Conservation (phyloP, 1,140 invertebrate species). For the Drosophila ficusphila region DNA sequence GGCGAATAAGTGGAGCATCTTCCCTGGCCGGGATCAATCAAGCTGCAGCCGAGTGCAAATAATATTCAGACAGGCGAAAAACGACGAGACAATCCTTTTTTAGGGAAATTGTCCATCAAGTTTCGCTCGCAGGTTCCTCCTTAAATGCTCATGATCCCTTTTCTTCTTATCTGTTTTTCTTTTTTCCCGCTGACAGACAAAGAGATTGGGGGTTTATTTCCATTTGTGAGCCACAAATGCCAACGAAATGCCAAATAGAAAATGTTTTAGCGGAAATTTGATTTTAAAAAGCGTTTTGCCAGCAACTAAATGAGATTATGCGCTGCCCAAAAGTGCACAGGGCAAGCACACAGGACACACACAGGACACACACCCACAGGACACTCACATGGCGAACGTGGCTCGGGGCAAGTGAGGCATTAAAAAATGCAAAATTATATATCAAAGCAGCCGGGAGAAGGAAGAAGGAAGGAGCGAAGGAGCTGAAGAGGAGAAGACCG, state of each 20-base stretch:
- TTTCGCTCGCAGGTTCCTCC: neutral
- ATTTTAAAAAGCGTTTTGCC: slow-evolving; percentile 83
- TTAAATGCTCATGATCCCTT: neutral
- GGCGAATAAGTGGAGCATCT: slow-evolving; percentile 7
- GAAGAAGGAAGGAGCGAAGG: slow-evolving; percentile 19
- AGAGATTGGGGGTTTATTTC: slow-evolving; percentile 19
- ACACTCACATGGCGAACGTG: slow-evolving; percentile 46
- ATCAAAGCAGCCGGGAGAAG: slow-evolving; percentile 68
- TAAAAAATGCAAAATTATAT: slow-evolving; percentile 83
- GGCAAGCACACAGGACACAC: slow-evolving; percentile 41
- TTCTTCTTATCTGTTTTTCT: neutral
- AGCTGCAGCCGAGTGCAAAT: slow-evolving; percentile 52
- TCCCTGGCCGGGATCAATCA: slow-evolving; percentile 56
- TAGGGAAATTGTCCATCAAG: slow-evolving; percentile 37
- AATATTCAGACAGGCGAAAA: slow-evolving; percentile 51
- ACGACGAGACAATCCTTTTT: neutral
- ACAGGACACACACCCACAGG: neutral
- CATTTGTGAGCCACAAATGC: slow-evolving; percentile 58
- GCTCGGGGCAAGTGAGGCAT: slow-evolving; percentile 74
- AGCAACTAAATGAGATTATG: slow-evolving; percentile 83
- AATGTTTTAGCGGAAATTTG: slow-evolving; percentile 83
- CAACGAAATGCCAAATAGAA: slow-evolving; percentile 69
- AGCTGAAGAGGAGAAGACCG: slow-evolving; percentile 19
- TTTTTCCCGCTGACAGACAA: slow-evolving; percentile 19
- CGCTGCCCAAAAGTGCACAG: slow-evolving; percentile 73